phyloP scores from a whole-genome alignment of 2,888 invertebrate species.

The Xanthia togata region DNA sequence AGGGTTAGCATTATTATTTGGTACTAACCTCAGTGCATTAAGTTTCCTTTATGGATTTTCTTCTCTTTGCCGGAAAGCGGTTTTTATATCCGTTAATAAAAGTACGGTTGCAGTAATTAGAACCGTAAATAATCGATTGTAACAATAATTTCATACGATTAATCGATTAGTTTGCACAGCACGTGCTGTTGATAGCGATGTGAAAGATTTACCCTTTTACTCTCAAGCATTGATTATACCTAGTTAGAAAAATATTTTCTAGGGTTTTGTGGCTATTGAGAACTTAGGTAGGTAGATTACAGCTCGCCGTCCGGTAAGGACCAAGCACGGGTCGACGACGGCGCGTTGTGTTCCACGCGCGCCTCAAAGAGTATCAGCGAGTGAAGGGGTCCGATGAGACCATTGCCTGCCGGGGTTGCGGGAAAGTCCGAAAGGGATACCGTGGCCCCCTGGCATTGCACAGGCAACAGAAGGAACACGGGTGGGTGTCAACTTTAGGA shows the following conservation, averaged over 20 bases:
- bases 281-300: too few relatives aligned
- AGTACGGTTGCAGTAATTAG: slow-evolving; percentile 18
- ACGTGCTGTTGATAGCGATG: slow-evolving; percentile 35
- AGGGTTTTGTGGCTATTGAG: not conserved
- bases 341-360: too few relatives aligned
- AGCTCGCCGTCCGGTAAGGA: too few relatives aligned
- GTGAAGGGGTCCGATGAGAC: too few relatives aligned
- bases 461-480: too few relatives aligned
- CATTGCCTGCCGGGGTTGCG: too few relatives aligned
- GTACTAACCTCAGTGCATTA: not conserved
- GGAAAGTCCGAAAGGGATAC: too few relatives aligned
- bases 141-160: slow-evolving; percentile 46
- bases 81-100: slow-evolving; percentile 4
- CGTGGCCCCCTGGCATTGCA: too few relatives aligned
- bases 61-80: too few relatives aligned
- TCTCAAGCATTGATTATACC: not conserved
- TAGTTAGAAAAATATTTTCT: too few relatives aligned
- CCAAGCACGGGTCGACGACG: too few relatives aligned
- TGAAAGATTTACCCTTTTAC: not conserved
- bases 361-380: too few relatives aligned
- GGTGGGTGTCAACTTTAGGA: not conserved
- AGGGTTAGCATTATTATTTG: not conserved
- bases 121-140: slow-evolving; percentile 43
- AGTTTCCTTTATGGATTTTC: not conserved
- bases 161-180: slow-evolving; percentile 41